A percentile compares a stretch with the other conserved stretches of the same genome.
phyloP scores from a whole-genome alignment of 2,888 invertebrate species.

The Alentia gelatinosa region DNA sequence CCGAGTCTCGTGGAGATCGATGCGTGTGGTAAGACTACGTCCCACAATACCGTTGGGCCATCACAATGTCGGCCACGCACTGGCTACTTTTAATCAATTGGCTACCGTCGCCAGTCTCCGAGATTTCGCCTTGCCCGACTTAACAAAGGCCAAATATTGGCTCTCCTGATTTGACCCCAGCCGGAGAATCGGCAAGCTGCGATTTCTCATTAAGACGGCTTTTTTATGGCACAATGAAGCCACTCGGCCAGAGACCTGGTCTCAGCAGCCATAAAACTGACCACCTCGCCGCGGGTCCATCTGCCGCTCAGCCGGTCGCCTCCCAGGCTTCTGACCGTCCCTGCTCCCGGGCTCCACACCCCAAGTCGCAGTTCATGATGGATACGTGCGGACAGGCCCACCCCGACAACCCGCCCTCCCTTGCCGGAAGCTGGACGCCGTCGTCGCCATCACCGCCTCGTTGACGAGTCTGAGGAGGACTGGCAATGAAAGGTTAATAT shows the following conservation, averaged over 20 bases:
- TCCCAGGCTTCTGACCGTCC: too few relatives aligned
- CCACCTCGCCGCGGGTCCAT: not conserved
- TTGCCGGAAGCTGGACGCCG: too few relatives aligned
- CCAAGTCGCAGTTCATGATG: too few relatives aligned
- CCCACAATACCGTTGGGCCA: not conserved
- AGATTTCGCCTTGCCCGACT: not conserved
- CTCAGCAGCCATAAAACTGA: not conserved
- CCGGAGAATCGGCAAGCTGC: not conserved
- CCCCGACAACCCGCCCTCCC: too few relatives aligned
- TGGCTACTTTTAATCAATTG: conserved; percentile 36
- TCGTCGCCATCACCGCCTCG: too few relatives aligned
- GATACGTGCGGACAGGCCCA: too few relatives aligned
- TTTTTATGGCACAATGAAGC: conserved; percentile 28
- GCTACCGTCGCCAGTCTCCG: not conserved
- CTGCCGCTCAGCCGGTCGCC: too few relatives aligned
- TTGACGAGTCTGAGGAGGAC: too few relatives aligned
- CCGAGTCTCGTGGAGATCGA: conserved; percentile 4
- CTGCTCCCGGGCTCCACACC: too few relatives aligned
- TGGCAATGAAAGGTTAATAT: too few relatives aligned
- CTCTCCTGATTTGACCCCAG: not conserved
- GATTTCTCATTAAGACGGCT: conserved; percentile 3
- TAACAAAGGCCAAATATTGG: conserved; percentile 47
- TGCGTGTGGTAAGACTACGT: not conserved
- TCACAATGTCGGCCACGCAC: conserved; percentile 36
- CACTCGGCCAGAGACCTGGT: not conserved